Base-by-base conservation (phyloP, 2,113 vertebrate species). In the Pandion haliaetus region DNA sequence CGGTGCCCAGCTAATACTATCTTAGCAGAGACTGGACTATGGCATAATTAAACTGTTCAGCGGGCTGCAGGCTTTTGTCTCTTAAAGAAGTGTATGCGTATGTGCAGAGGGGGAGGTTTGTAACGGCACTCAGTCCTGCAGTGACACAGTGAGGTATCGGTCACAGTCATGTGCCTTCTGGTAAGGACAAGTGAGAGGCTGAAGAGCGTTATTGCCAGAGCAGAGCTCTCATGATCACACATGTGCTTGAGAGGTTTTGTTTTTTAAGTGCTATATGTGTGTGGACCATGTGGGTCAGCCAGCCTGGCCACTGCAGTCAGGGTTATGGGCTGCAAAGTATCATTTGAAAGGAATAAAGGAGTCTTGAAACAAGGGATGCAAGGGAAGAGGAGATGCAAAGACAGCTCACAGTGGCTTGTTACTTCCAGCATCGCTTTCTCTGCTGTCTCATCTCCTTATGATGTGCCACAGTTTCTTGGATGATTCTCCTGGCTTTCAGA, bases 111-210 rank as follows among this genome's bases (percentile, higher is more conserved):
- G 17, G 38, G 50, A 58, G 26, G 54, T 3, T 52, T 61, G 86
- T 90, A 62, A 55, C 2, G 0, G 54, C 4, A 14, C 42, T 44
- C 12, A 4, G 49, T 57, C 70, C 77, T 31, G 57, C 0, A 0
- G 76, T 50, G 88, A 59, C 80, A 40, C 38, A 0, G 28, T 2
- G 25, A 65, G 3, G 34, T 59, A 10, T 17, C 3, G 11, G 73
- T 31, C 69, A 44, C 49, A 15, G 32, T 4, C 29, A 1, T 2
- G 58, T 77, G 71, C 55, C 82, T 62, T 44, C 21, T 85, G 29
- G 24, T 34, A 20, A 44, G 44, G 38, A 28, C 20, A 57, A 70
- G 24, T 12, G 42, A 20, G 34, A 28, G 12, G 29, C 40, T 4
- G 14, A 80, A 45, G 32, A 32, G 4, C 67, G 52, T 34, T 17